Evolutionary conservation across 2,113 vertebrate species (phyloP).

Genomic region (Tylochromis polylepis): DNA sequence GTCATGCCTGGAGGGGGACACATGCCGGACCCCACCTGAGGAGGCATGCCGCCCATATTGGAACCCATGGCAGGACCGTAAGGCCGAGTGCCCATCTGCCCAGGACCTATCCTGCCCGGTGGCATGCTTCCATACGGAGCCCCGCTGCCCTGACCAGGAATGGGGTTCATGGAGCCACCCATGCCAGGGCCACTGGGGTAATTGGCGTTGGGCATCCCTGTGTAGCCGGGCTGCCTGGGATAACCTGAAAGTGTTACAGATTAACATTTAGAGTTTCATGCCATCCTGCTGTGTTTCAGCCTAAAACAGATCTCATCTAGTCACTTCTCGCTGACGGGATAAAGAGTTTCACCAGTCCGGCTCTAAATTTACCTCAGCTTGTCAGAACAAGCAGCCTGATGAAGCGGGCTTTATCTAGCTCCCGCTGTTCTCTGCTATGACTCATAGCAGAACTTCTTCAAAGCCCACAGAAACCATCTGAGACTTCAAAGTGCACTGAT

Average conservation of each 20-base stretch:
- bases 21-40: conserved; percentile 91
- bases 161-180: conserved; percentile 84
- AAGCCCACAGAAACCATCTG: conserved; percentile 38
- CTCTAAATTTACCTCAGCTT: conserved; percentile 42
- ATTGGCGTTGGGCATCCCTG: conserved; percentile 90
- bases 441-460: conserved; percentile 53
- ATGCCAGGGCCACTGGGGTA: conserved; percentile 88
- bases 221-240: conserved; percentile 90
- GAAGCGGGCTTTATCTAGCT: conserved; percentile 31
- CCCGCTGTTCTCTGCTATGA: conserved; percentile 15
- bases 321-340: not conserved
- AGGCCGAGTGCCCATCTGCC: conserved; percentile 86
- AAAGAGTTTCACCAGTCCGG: not conserved
- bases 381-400: conserved; percentile 45
- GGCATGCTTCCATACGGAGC: conserved; percentile 84
- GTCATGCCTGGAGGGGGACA: conserved; percentile 94
- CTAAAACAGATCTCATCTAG: not conserved
- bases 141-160: conserved; percentile 87
- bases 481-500: conserved; percentile 50
- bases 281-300: not conserved
- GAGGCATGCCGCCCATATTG: conserved; percentile 87
- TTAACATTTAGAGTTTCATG: not conserved
- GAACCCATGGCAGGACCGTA: conserved; percentile 84
- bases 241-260: conserved; percentile 75
- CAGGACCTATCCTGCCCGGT: conserved; percentile 86